Base-by-base conservation (phyloP, 2,113 vertebrate species). In the Emydura subglobosa region DNA sequence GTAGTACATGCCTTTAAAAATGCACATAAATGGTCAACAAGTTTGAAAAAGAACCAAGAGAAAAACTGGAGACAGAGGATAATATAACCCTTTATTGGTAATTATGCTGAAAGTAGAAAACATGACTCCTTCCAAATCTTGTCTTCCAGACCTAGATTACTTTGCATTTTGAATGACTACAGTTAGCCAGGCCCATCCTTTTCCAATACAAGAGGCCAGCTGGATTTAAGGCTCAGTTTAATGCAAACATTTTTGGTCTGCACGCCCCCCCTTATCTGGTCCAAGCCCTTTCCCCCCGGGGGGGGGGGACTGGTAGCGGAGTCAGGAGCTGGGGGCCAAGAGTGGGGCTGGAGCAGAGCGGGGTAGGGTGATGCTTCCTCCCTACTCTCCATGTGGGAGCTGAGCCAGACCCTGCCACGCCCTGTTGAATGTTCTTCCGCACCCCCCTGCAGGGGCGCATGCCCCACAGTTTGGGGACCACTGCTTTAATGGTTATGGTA, bases 1-100 rank as follows among this genome's bases (percentile, higher is more conserved):
- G 53, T 72, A 76, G 91, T 89, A 54, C 25, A 1, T 0, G 11
- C 2, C 17, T 0, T 5, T 3, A 22, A 9, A 4, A 10, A 44
- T 80, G 50, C 83, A 88, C 51, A 13, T 81, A 96, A 83, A 42
- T 47, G 65, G 83, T 90, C 51, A 91, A 49, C 9, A 51, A 88
- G 53, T 91, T 54, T 55, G 92, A 96, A 96, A 92, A 94, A 88
- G 83, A 91, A 68, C 78, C 65, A 42, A 87, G 82, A 92, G 81
- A 79, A 89, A 96, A 97, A 97, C 44, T 94, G 34, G 72, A 93
- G 81, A 81, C 86, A 93, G 49, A 54, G 57, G 50, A 86, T 88
- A 84, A 84, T 87, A 79, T 92, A 97, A 96, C 93, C 87, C 42
- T 76, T 88, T 79, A 82, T 91, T 91, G 87, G 91, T 96, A 94